These are phyloP conservation scores for Patagioenas fasciata DNA, from an alignment of 2,113 vertebrate species.

Conservation along the genomic window DNA sequence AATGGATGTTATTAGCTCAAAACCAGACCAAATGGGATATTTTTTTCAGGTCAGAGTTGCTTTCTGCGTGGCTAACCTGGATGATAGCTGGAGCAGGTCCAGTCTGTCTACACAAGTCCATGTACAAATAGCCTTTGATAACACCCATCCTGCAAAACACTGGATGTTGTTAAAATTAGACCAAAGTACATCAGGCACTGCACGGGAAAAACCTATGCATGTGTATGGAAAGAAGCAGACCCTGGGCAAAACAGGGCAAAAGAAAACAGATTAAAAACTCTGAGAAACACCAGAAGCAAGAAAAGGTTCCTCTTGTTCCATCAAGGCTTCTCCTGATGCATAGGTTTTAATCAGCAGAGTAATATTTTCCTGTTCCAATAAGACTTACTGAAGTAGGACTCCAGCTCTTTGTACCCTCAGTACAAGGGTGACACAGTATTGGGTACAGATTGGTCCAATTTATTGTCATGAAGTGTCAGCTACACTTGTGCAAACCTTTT, in stretches of 20 bases:
- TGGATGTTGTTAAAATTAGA: no score
- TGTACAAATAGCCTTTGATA: no score
- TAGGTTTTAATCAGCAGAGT: not conserved
- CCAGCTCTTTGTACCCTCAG: not conserved
- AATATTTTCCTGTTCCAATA: not conserved
- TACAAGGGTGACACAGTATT: not conserved
- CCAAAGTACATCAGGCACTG: not conserved
- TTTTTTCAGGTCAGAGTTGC: not conserved
- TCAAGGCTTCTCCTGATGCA: not conserved
- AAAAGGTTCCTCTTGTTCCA: not conserved
- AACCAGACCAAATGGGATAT: not conserved
- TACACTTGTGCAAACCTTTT: not conserved
- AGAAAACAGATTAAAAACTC: not conserved
- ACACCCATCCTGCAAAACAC: no score
- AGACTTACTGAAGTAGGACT: not conserved
- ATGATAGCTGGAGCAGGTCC: not conserved
- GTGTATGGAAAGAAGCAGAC: not conserved
- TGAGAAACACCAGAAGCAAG: not conserved
- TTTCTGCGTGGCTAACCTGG: not conserved
- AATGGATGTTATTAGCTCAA: not conserved
- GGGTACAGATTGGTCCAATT: not conserved
- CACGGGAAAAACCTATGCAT: not conserved
- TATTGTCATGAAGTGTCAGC: not conserved
- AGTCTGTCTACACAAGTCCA: no score
- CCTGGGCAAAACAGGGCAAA: not conserved